Base-by-base conservation (phyloP, 2,797 vertebrate species). In the Erpetoichthys calabaricus region DNA sequence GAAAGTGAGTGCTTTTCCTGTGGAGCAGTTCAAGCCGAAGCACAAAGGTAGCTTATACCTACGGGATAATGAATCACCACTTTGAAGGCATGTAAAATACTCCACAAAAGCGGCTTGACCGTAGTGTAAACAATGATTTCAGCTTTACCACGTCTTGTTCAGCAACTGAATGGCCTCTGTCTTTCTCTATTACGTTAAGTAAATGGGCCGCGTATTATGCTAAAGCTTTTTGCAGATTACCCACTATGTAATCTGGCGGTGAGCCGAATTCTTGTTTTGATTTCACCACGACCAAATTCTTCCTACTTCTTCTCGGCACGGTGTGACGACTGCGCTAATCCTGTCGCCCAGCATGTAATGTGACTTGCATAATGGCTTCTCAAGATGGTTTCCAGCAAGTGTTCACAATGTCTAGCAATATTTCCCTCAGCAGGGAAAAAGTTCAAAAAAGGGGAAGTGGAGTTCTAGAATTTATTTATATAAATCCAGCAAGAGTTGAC, bases 41-140 rank as follows among this genome's bases (percentile, higher is more conserved):
- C 47, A 49, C 47, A 49, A 49, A 49, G 47, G 47, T 49, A 49
- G 47, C 4, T 49, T 49, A 49, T 49, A 49, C 47, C 47, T 49
- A 7, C n/a, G 47, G 47, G 47, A 49, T 49, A 49, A 49, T 49
- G 47, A 49, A 7, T 49, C 47, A 49, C 47, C n/a, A n/a, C n/a
- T n/a, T 49, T 49, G 47, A 49, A 49, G 7, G 47, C 5, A 2
- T 49, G n/a, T 7, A n/a, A n/a, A 49, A 49, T 49, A 9, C n/a
- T 49, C n/a, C 47, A 49, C 47, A 49, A 49, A 49, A 49, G 47
- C 47, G n/a, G 47, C 47, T n/a, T 49, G 47, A 49, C n/a, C n/a
- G 47, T n/a, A 49, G 47, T 49, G 47, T n/a, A 49, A 49, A 49
- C 47, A 49, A 7, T 49, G 47, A 7, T 49, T 49, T 49, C 47